Evolutionary conservation across 2,888 invertebrate species (phyloP).

Genomic region (Napeogenes sylphis): DNA sequence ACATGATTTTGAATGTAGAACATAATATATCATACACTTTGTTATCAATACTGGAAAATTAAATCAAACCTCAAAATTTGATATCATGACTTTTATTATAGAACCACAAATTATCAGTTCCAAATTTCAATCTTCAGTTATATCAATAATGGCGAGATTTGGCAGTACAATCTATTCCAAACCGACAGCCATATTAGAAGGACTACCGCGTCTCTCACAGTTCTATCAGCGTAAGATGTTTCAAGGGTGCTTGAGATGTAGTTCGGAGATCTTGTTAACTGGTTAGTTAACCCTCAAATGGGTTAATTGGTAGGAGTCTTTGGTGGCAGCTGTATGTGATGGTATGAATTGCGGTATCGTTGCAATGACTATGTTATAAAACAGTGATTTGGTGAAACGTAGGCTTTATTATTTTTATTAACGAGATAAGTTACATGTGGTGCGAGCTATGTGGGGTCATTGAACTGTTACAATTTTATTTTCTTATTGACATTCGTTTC

Average conservation of each 20-base stretch:
- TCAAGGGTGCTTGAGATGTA: constrained; percentile 28
- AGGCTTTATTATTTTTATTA: no score
- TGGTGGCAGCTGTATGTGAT: constrained; percentile 71
- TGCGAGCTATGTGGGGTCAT: no score
- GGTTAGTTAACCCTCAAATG: constrained; percentile 52
- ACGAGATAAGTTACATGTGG: no score
- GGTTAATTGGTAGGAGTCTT: constrained; percentile 71
- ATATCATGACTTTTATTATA: not conserved
- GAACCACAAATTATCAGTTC: not conserved
- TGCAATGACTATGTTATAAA: constrained; percentile 32
- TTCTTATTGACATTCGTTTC: no score
- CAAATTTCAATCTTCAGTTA: constrained; percentile 29
- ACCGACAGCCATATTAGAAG: constrained; percentile 37
- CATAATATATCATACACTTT: no score
- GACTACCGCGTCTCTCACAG: constrained; percentile 34
- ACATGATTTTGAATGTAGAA: no score
- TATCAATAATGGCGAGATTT: constrained; percentile 57
- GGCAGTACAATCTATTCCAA: constrained; percentile 55
- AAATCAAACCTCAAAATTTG: not conserved
- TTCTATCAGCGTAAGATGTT: constrained; percentile 27
- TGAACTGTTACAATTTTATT: no score
- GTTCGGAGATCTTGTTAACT: constrained; percentile 42
- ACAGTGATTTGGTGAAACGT: constrained; percentile 16
- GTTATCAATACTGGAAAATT: no score
- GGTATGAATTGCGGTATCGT: constrained; percentile 66